Evolutionary conservation across 1,140 invertebrate species (phyloP).

Genomic region (Drosophila orosa): DNA sequence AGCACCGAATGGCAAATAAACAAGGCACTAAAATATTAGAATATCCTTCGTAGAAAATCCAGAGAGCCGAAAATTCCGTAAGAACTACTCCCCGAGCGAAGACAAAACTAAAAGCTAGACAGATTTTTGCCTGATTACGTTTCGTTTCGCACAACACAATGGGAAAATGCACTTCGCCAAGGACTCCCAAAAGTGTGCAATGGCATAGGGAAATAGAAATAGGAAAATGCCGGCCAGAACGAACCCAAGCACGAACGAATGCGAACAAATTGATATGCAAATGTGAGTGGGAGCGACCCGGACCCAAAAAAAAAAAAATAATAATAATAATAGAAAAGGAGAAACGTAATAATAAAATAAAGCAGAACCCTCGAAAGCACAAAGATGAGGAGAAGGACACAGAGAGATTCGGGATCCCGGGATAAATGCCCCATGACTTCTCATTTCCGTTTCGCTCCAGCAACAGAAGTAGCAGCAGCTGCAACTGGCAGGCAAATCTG

Average conservation of each 20-base stretch:
- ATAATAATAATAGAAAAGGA: too few species aligned
- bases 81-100: constrained; percentile 18
- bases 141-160: constrained; percentile 34
- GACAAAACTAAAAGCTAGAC: constrained; percentile 47
- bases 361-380: constrained; percentile 26
- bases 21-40: constrained; percentile 65
- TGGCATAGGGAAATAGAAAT: constrained; percentile 27
- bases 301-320: constrained; percentile 12
- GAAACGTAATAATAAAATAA: constrained; percentile 69
- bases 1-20: constrained; percentile 59
- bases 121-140: constrained; percentile 65
- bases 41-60: constrained; percentile 14
- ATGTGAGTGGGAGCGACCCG: constrained; percentile 50
- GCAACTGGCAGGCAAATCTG: constrained; percentile 73
- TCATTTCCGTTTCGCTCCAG: constrained; percentile 59
- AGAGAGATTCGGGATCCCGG: constrained; percentile 44
- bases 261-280: constrained; percentile 80
- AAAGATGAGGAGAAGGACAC: constrained; percentile 7
- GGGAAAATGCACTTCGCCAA: constrained; percentile 51
- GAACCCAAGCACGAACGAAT: constrained; percentile 60
- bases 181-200: constrained; percentile 62
- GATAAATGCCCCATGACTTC: constrained; percentile 66
- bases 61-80: constrained; percentile 12
- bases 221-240: constrained; percentile 10
- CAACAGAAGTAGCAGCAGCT: constrained; percentile 50